Conservation (phyloP, 2,113 vertebrate genomes). For the Hippocampus zosterae region DNA sequence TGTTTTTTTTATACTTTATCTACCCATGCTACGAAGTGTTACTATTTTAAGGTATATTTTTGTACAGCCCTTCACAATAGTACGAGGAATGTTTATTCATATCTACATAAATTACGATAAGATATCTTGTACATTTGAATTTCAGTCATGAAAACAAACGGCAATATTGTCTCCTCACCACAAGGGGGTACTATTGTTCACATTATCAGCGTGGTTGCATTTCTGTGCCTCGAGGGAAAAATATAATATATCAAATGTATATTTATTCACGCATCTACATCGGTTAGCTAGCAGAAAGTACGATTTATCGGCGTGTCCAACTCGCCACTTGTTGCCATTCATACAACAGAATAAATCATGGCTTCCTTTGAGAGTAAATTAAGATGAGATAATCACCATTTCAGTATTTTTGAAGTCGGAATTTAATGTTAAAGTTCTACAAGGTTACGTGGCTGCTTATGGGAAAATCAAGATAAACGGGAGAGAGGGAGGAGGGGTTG, state of each 20-base stretch:
- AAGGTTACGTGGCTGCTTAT: not conserved
- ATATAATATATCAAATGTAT: too few relatives aligned
- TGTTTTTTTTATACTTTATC: not conserved
- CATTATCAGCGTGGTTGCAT: not conserved
- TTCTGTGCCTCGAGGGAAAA: not conserved
- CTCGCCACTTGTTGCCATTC: too few relatives aligned
- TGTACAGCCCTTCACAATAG: not conserved
- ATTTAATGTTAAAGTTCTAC: constrained; percentile 7
- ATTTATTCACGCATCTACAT: too few relatives aligned
- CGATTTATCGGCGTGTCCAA: too few relatives aligned
- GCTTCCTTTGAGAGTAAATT: too few relatives aligned
- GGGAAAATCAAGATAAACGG: constrained; percentile 23
- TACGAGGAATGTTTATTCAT: not conserved
- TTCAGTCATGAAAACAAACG: too few relatives aligned
- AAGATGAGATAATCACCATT: too few relatives aligned
- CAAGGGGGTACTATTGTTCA: constrained; percentile 31
- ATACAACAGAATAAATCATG: too few relatives aligned
- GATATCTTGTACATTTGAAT: not conserved
- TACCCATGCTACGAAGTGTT: not conserved
- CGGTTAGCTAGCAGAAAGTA: too few relatives aligned
- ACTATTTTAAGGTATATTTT: not conserved
- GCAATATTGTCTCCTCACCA: constrained; percentile 15
- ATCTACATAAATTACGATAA: too few relatives aligned
- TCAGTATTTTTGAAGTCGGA: not conserved
- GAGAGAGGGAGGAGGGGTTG: constrained; percentile 26